These are phyloP conservation scores for Schizaphis graminum DNA, from an alignment of 2,888 invertebrate species.

Conservation along the genomic window DNA sequence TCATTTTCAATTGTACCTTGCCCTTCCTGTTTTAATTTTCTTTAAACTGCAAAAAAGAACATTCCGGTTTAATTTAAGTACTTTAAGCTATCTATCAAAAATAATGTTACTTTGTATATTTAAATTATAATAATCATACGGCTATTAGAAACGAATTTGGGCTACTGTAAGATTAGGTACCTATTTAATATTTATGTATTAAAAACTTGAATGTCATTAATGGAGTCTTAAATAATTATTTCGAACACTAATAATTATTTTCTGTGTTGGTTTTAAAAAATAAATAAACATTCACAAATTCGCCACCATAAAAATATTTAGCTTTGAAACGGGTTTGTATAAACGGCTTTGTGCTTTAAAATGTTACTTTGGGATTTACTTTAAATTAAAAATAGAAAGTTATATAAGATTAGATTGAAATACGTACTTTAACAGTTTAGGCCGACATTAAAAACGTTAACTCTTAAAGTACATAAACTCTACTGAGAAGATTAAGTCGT, in stretches of 20 bases:
- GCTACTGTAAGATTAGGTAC: neutral
- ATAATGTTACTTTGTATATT: slow-evolving; percentile 6
- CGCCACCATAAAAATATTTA: neutral
- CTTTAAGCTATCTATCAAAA: neutral
- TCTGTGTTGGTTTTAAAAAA: neutral
- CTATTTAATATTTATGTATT: neutral
- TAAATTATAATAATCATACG: slow-evolving; percentile 46
- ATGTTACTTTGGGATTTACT: slow-evolving; percentile 3
- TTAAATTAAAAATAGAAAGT: slow-evolving; percentile 43
- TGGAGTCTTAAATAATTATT: neutral
- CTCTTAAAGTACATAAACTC: neutral
- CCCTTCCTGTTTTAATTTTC: slow-evolving; percentile 37
- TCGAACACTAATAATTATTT: slow-evolving; percentile 13
- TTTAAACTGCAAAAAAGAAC: neutral
- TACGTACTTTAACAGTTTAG: neutral
- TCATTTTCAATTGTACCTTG: neutral
- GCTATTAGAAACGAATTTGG: slow-evolving; percentile 35
- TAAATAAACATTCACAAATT: neutral
- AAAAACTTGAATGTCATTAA: slow-evolving; percentile 2
- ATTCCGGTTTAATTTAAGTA: slow-evolving; percentile 24
- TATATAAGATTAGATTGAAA: slow-evolving; percentile 26
- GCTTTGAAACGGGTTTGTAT: neutral
- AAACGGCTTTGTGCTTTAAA: neutral
- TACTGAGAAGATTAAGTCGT: neutral
- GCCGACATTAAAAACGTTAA: slow-evolving; percentile 3